Evolutionary conservation across 2,797 vertebrate species (phyloP).

Genomic region (Kryptopterus vitreolus): DNA sequence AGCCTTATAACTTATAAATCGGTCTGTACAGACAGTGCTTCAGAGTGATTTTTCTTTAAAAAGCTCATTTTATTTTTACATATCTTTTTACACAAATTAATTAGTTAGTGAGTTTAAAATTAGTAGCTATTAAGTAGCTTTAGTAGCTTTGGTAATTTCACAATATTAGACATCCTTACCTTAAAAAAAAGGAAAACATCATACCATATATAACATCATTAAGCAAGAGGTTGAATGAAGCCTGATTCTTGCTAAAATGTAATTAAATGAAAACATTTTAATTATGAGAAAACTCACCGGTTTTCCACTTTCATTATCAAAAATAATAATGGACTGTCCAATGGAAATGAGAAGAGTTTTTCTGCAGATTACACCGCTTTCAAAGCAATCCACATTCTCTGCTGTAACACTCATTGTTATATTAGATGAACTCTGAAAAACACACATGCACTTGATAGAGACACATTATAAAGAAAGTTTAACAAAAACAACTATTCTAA

Average conservation of each 20-base stretch:
- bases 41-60: no score
- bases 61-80: no score
- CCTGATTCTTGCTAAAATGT: neutral
- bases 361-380: slow-evolving; percentile 86
- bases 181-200: neutral
- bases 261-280: neutral
- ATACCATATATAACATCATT: neutral
- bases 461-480: neutral
- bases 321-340: slow-evolving; percentile 80
- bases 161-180: neutral
- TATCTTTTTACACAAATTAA: neutral
- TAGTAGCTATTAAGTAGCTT: no score
- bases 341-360: slow-evolving; percentile 83
- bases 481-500: neutral
- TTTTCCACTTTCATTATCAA: slow-evolving; percentile 86
- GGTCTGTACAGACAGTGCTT: neutral
- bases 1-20: neutral
- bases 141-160: neutral
- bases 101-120: neutral
- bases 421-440: slow-evolving; percentile 78
- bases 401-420: slow-evolving; percentile 78
- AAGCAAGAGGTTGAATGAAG: neutral
- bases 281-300: slow-evolving; percentile 74
- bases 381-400: slow-evolving; percentile 90
- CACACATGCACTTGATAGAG: slow-evolving; percentile 27